A percentile compares a stretch with the other conserved stretches of the same genome.
These are phyloP conservation scores for Gorsachius goisagi DNA, from an alignment of 2,113 vertebrate genomes.

Conservation along the genomic window DNA sequence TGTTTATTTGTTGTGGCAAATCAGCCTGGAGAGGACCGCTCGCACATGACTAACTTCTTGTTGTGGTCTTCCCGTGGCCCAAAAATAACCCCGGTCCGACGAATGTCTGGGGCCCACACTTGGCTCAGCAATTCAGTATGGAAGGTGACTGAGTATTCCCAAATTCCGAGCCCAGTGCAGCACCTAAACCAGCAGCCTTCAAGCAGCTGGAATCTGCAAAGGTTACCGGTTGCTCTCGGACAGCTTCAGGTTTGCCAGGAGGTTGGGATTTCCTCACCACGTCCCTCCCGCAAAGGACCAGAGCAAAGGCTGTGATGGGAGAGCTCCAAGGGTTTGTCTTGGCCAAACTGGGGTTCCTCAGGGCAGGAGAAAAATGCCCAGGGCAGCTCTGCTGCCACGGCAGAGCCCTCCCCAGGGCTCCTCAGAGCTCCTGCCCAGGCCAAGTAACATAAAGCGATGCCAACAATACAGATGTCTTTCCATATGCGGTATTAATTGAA, in stretches of 20 bases:
- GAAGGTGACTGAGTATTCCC: not conserved
- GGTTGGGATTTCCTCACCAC: accelerated
- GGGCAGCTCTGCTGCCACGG: not conserved
- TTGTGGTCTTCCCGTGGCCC: not conserved
- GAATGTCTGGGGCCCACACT: accelerated
- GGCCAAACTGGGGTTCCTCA: not conserved
- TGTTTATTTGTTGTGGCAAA: not conserved
- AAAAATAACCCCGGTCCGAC: not conserved
- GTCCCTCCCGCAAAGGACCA: not conserved
- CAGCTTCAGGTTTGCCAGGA: not conserved
- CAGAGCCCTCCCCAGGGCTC: not conserved
- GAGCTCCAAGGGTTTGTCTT: not conserved
- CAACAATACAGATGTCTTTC: not conserved
- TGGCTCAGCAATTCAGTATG: not conserved
- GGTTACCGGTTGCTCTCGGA: not conserved
- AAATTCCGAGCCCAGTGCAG: not conserved
- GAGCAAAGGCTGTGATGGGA: not conserved
- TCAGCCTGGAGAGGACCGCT: not conserved
- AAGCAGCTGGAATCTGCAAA: not conserved
- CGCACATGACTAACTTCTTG: not conserved
- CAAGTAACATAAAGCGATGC: not conserved
- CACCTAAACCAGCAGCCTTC: not conserved
- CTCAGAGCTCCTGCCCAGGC: not conserved
- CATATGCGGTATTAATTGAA: not conserved
- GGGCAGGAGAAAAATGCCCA: not conserved